Conservation (phyloP, 2,888 invertebrate species). For the Xanthia togata region DNA sequence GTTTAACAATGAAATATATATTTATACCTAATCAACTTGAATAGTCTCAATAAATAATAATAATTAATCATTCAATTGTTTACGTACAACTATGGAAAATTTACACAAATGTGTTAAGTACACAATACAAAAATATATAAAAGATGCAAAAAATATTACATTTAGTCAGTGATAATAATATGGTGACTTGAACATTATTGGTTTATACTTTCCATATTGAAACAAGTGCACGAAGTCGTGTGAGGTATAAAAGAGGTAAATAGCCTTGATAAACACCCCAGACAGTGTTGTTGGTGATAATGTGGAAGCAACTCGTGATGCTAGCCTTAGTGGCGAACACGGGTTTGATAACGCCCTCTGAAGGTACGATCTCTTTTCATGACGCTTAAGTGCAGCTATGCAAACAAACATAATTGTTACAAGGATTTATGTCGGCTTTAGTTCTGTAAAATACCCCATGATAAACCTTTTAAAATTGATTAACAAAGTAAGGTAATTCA, state of each 20-base stretch:
- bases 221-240: constrained; percentile 73
- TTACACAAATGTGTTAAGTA: constrained; percentile 10
- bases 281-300: constrained; percentile 63
- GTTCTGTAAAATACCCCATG: neutral
- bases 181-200: constrained; percentile 34
- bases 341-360: constrained; percentile 54
- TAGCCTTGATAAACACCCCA: constrained; percentile 62
- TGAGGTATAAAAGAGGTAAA: constrained; percentile 74
- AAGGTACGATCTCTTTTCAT: constrained; percentile 63
- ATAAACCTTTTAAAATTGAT: neutral
- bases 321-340: constrained; percentile 66
- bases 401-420: neutral
- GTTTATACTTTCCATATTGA: constrained; percentile 62
- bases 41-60: neutral
- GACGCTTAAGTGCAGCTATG: neutral
- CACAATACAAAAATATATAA: constrained; percentile 26
- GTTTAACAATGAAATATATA: constrained; percentile 7
- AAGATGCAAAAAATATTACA: constrained; percentile 5
- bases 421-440: neutral
- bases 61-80: constrained; percentile 19
- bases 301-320: constrained; percentile 73
- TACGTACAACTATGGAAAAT: constrained; percentile 11
- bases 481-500: neutral
- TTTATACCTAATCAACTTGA: neutral
- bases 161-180: constrained; percentile 5